These are phyloP conservation scores for Bombus consobrinus DNA, from an alignment of 1,140 invertebrate genomes.

Conservation along the genomic window DNA sequence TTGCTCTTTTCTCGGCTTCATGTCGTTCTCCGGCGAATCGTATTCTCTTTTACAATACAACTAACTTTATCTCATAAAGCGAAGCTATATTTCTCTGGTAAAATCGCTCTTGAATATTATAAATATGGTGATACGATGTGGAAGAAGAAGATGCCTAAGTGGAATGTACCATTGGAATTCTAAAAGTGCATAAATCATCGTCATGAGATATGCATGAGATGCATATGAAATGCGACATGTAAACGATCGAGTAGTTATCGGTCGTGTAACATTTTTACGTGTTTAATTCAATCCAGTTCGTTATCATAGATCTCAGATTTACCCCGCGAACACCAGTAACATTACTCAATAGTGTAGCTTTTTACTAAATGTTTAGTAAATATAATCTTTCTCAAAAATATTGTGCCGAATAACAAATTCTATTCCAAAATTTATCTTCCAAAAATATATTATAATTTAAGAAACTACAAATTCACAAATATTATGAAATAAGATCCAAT, in stretches of 20 bases:
- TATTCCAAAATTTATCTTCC: too few relatives aligned
- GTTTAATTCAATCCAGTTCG: conserved; percentile 7
- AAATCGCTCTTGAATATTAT: conserved; percentile 3
- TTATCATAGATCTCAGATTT: background rate
- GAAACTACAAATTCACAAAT: too few relatives aligned
- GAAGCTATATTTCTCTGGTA: background rate
- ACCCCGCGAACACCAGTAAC: background rate
- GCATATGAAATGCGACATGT: background rate
- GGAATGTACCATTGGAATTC: conserved; percentile 5
- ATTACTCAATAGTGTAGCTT: too few relatives aligned
- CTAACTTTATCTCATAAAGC: background rate
- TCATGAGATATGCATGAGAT: conserved; percentile 8
- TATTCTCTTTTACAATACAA: background rate
- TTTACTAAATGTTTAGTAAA: background rate
- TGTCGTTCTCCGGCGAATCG: background rate
- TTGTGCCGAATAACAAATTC: too few relatives aligned
- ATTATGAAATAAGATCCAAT: too few relatives aligned
- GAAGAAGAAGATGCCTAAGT: too few relatives aligned
- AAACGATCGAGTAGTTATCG: background rate
- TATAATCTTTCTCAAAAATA: background rate
- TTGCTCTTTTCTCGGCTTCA: too few relatives aligned
- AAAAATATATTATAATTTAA: too few relatives aligned
- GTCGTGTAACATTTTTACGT: background rate
- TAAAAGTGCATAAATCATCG: background rate
- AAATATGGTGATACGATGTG: background rate